phyloP scores from a whole-genome alignment of 2,888 invertebrate species.

The Rhagophthalmus giganteus region DNA sequence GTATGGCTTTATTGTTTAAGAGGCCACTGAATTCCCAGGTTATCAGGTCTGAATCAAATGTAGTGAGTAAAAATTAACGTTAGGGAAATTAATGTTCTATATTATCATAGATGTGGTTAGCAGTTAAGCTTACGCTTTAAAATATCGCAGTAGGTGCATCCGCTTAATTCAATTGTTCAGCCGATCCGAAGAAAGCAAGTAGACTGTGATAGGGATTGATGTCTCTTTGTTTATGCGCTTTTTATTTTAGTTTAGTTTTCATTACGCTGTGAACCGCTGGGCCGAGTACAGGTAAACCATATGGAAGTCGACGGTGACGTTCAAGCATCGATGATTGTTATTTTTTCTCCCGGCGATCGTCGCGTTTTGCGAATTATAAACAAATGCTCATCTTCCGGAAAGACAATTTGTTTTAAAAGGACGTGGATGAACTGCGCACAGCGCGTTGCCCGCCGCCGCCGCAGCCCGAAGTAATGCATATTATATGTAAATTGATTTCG shows the following conservation, averaged over 20 bases:
- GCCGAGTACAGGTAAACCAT: no score
- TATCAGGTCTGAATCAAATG: conserved; percentile 25
- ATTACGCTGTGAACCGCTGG: no score
- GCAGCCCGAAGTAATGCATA: conserved; percentile 36
- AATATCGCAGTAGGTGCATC: conserved; percentile 32
- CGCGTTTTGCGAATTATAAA: conserved; percentile 19
- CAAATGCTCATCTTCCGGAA: conserved; percentile 26
- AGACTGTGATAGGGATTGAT: conserved; percentile 26
- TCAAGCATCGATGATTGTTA: conserved; percentile 2
- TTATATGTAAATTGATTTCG: conserved; percentile 48
- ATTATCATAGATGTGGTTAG: conserved; percentile 29
- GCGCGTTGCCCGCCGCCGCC: conserved; percentile 19
- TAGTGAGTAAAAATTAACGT: conserved; percentile 31
- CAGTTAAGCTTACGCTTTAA: conserved; percentile 27
- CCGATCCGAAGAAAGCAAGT: conserved; percentile 11
- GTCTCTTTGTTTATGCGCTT: conserved; percentile 18
- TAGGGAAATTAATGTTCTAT: conserved; percentile 31
- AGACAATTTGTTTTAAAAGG: conserved; percentile 25
- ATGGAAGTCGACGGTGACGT: no score
- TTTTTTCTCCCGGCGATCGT: conserved; percentile 5
- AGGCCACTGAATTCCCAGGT: conserved; percentile 33
- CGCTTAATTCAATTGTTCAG: conserved; percentile 30
- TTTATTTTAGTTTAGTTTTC: neutral
- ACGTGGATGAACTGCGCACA: conserved; percentile 23
- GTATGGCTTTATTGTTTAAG: conserved; percentile 25